Evolutionary conservation across 2,113 vertebrate genomes (phyloP), one percentile per base, ranked within the genome.

Genomic region (Raja brachyura): DNA sequence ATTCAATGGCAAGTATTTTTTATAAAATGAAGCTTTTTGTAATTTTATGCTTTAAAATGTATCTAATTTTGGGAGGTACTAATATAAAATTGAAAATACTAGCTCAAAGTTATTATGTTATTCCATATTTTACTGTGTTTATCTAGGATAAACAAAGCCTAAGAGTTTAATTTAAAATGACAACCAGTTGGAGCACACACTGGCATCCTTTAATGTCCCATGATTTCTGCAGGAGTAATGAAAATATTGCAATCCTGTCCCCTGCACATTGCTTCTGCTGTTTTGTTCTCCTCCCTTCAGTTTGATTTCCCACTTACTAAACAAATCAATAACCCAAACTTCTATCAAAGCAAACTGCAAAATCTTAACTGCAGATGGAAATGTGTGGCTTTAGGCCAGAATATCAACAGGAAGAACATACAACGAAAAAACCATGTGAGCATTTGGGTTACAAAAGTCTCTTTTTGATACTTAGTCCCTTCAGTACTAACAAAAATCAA

Each of bases 401-500:
- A 70, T 70, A n/a, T 70, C 68, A 90, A 90, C 86, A 90, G n/a
- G 39, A 66, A 90, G 85, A 66, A 90, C n/a, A 70, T 90, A 68
- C 61, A 70, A 68, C 61, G 28, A 90, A 81, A 16, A 81, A 81
- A 68, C 2, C 18, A 33, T 68, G 31, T 90, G 18, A 68, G n/a
- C 28, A 39, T 22, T 28, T 4, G 39, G 63, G 13, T 66, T 8
- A 28, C 25, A 56, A 54, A 83, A 33, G 28, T 1, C 16, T 14
- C 11, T 61, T 90, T 90, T 59, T 18, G 33, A 66, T 13, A 22
- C 14, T 66, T 68, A 90, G 39, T 48, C 22, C 18, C 31, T 31
- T 90, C 63, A 70, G 18, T 48, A 48, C 39, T 48, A 48, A 48
- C 39, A 48, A 48, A 48, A 33, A 54, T 70, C 18, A 92, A 18